These are phyloP conservation scores for Lycia hirtaria DNA, from an alignment of 2,888 invertebrate genomes.

Conservation along the genomic window DNA sequence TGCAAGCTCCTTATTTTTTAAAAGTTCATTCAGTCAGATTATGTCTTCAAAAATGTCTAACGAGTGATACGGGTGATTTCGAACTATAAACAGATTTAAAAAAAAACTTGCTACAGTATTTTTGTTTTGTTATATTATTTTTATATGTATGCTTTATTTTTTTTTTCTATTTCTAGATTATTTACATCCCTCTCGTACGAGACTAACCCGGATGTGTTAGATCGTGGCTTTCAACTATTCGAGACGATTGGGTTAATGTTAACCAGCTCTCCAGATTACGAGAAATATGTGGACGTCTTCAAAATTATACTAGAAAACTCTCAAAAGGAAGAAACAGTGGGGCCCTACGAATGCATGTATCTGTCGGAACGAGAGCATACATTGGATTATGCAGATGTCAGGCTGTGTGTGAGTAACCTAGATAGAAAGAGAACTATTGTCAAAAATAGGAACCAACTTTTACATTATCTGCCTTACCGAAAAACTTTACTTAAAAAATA, in stretches of 20 bases:
- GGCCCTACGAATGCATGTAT: not conserved
- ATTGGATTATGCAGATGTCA: not conserved
- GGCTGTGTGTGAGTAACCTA: not conserved
- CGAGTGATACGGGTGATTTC: too few species aligned
- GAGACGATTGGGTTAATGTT: not conserved
- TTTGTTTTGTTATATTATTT: too few species aligned
- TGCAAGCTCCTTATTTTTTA: too few species aligned
- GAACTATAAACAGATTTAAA: too few species aligned
- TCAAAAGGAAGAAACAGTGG: not conserved
- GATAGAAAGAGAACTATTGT: too few species aligned
- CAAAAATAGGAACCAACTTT: too few species aligned
- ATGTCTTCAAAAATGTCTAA: too few species aligned
- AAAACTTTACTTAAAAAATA: too few species aligned
- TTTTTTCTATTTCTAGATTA: not conserved
- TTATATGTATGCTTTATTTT: not conserved
- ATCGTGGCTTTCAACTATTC: not conserved
- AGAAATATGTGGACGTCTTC: not conserved
- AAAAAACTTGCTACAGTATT: too few species aligned
- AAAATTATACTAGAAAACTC: not conserved
- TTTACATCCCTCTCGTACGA: not conserved
- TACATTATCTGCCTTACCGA: too few species aligned
- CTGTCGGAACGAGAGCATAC: not conserved
- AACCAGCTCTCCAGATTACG: not conserved
- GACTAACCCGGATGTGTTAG: not conserved
- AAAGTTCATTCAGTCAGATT: too few species aligned